Conservation (phyloP, 2,888 invertebrate species). For the Sinodicranocentrus sp. region DNA sequence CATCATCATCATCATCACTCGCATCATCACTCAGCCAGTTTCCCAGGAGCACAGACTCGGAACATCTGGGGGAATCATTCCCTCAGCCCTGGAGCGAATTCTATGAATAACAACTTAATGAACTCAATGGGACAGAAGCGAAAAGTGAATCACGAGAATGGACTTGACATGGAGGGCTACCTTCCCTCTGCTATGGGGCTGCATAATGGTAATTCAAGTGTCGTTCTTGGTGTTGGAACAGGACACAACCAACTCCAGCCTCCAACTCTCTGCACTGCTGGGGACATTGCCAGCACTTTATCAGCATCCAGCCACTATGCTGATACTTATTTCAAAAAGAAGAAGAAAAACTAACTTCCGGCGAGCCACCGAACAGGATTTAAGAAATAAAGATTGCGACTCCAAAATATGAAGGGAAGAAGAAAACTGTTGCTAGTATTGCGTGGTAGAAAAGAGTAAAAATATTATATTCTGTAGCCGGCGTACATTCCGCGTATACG, state of each 20-base stretch:
- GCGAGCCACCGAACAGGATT: neutral
- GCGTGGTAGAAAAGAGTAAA: neutral
- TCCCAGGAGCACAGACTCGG: slow-evolving; percentile 73
- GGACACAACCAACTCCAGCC: slow-evolving; percentile 55
- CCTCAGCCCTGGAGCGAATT: slow-evolving; percentile 75
- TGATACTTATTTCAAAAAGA: slow-evolving; percentile 80
- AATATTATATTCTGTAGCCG: neutral
- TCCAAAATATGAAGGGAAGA: no score
- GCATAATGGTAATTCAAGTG: slow-evolving; percentile 39
- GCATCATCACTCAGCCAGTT: slow-evolving; percentile 76
- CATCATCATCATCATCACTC: slow-evolving; percentile 27
- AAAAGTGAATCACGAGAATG: slow-evolving; percentile 79
- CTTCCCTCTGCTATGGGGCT: slow-evolving; percentile 50
- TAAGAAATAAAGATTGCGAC: no score
- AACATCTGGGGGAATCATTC: slow-evolving; percentile 76
- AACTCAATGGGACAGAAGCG: slow-evolving; percentile 79
- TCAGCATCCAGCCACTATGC: slow-evolving; percentile 81
- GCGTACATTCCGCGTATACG: neutral
- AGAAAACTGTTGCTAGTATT: no score
- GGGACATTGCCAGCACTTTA: slow-evolving; percentile 80
- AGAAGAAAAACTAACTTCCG: slow-evolving; percentile 77
- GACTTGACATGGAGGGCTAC: slow-evolving; percentile 78
- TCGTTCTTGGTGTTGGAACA: slow-evolving; percentile 24
- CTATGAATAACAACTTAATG: slow-evolving; percentile 73
- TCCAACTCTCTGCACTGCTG: slow-evolving; percentile 33